Base-by-base conservation (phyloP, 2,888 invertebrate genomes). In the Tetanocera ferruginea region DNA sequence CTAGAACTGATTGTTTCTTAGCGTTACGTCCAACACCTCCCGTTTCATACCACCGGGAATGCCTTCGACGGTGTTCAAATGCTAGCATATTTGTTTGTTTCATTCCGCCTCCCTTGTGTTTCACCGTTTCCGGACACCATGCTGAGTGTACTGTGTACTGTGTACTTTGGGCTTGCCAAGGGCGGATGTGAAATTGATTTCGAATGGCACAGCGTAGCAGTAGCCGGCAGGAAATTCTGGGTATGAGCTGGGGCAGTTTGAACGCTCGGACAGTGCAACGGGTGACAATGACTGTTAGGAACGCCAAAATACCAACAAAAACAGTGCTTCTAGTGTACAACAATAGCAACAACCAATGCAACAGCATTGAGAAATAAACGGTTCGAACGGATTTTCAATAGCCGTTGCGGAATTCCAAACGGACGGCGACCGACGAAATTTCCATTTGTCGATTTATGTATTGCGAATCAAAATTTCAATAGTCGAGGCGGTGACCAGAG, bases 361-460 rank as follows among this genome's bases (percentile, higher is more conserved):
- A 28, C 11, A 60, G 14, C 37, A 60, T 17, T n/a, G 37, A 57
- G 19, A 23, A 25, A 52, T 57, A 34, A 55, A 31, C 37, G 25
- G 5, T 75, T 31, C 66, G 19, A 31, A 14, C 31, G 49, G 23
- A 51, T 51, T 28, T 60, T 72, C 31, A 37, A 72, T 43, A 62
- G 43, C 49, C 28, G 73, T n/a, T 73, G 73, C 51, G 73, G 60
- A 73, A 60, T 57, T 51, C n/a, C 37, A 51, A 34, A 52, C 25
- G n/a, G 57, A 37, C 37, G 37, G 5, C 23, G 25, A 25, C 6
- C 57, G 72, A n/a, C 34, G 37, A 31, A 17, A 55, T 23, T 76
- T 66, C 67, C 76, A 75, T 75, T 75, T 66, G 75, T 66, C 75
- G 76, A 37, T 69, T 76, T 69, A 69, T 69, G 76, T 49, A 69